These are phyloP conservation scores for Dendropsophus ebraccatus DNA, from an alignment of 2,113 vertebrate species.

Conservation along the genomic window DNA sequence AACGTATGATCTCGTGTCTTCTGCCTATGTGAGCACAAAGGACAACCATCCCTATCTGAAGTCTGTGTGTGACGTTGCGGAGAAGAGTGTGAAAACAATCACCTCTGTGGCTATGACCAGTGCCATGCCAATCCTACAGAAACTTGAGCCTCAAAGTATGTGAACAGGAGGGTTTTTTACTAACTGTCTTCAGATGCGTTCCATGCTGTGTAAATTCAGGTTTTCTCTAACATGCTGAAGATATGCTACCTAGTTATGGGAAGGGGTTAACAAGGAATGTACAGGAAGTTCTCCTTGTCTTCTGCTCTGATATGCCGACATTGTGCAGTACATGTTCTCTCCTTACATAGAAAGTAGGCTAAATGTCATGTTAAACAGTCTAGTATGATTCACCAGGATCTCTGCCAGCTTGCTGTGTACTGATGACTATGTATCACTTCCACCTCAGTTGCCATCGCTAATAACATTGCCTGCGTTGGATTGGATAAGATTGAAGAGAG, in stretches of 20 bases:
- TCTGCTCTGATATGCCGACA: too few relatives aligned
- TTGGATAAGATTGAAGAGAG: constrained; percentile 88
- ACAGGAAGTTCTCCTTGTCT: too few relatives aligned
- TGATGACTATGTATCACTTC: neutral
- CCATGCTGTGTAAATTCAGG: too few relatives aligned
- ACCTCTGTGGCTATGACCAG: constrained; percentile 80
- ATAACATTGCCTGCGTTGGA: constrained; percentile 85
- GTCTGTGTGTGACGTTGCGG: constrained; percentile 79
- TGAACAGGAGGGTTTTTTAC: too few relatives aligned
- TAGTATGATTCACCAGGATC: neutral
- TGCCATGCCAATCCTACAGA: constrained; percentile 79
- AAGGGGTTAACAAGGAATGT: too few relatives aligned
- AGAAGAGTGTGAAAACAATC: constrained; percentile 77
- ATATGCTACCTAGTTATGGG: too few relatives aligned
- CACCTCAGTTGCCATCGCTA: constrained; percentile 84
- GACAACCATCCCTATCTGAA: constrained; percentile 77
- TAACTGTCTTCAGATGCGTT: too few relatives aligned
- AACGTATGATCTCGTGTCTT: constrained; percentile 76
- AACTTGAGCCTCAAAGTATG: constrained; percentile 88
- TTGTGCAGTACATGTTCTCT: too few relatives aligned
- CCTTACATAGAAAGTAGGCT: too few relatives aligned
- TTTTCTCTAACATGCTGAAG: too few relatives aligned
- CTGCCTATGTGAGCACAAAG: constrained; percentile 78
- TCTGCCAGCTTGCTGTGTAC: neutral
- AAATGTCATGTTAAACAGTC: too few relatives aligned